A percentile compares a stretch with the other conserved stretches of the same genome.
Evolutionary conservation across 1,140 invertebrate species (phyloP).

Genomic region (Penaeus japonicus): DNA sequence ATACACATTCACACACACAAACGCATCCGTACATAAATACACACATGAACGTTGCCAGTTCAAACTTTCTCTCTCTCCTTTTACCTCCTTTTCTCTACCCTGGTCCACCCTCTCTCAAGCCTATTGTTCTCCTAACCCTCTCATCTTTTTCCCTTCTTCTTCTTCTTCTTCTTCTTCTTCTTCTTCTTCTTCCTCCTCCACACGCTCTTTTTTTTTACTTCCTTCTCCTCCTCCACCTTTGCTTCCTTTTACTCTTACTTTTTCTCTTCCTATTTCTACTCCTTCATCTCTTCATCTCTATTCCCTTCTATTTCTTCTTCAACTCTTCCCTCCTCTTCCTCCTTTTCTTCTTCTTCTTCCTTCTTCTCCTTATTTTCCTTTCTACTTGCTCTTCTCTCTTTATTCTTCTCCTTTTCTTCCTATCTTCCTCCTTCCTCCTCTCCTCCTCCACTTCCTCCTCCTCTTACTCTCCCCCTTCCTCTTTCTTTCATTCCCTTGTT

Average conservation of each 20-base stretch:
- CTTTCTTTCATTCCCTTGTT: too few species aligned
- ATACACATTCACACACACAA: too few species aligned
- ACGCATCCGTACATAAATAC: too few species aligned
- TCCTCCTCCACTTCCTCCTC: too few species aligned
- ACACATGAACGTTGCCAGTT: too few species aligned
- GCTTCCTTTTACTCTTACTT: neutral
- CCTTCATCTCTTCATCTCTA: too few species aligned
- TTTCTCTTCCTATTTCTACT: neutral
- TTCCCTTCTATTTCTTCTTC: neutral
- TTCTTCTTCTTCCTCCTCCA: neutral
- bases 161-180: neutral
- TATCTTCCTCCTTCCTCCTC: too few species aligned
- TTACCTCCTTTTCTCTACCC: neutral
- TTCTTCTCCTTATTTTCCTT: neutral
- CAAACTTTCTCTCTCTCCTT: neutral
- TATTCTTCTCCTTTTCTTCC: too few species aligned
- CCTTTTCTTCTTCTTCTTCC: neutral
- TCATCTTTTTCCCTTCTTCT: neutral
- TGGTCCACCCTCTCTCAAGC: neutral
- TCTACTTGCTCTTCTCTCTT: neutral
- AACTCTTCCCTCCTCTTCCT: neutral
- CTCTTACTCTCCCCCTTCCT: too few species aligned
- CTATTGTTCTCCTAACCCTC: neutral
- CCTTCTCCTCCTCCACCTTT: neutral
- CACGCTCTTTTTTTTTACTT: neutral